Percentiles rank a stretch among this genome's conserved stretches.
Evolutionary conservation across 2,113 vertebrate genomes (phyloP).

Genomic region (Noctilio leporinus): DNA sequence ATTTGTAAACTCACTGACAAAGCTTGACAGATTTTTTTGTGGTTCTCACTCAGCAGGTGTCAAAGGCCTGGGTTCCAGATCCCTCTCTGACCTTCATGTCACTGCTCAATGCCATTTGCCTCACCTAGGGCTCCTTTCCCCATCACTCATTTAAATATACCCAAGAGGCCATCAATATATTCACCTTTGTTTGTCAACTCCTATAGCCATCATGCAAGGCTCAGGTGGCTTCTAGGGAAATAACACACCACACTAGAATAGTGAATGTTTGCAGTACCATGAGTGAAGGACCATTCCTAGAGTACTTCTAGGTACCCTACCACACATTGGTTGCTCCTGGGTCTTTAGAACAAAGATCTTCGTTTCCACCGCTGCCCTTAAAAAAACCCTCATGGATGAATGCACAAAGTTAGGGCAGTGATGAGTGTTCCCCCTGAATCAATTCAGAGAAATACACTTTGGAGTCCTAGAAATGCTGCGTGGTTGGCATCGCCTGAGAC

Average conservation of each 20-base stretch:
- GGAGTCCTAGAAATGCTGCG: background rate
- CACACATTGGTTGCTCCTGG: background rate
- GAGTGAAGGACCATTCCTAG: background rate
- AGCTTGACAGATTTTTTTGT: background rate
- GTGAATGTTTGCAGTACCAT: background rate
- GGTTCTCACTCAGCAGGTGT: background rate
- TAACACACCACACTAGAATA: background rate
- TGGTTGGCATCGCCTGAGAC: background rate
- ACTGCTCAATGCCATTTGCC: background rate
- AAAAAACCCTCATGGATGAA: background rate
- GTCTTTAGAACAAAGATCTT: background rate
- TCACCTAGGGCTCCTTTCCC: background rate
- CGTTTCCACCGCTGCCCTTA: background rate
- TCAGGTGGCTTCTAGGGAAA: background rate
- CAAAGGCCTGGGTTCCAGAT: background rate
- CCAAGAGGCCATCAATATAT: background rate
- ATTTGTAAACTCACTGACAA: background rate
- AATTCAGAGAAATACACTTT: background rate
- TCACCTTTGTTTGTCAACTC: slow-evolving; percentile 39
- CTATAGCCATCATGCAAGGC: background rate
- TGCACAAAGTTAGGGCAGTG: background rate
- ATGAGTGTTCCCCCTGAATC: background rate
- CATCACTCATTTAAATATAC: background rate
- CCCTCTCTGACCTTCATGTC: background rate
- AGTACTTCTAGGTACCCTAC: background rate